These are phyloP conservation scores for Eublepharis macularius DNA, from an alignment of 2,113 vertebrate species.

Conservation along the genomic window DNA sequence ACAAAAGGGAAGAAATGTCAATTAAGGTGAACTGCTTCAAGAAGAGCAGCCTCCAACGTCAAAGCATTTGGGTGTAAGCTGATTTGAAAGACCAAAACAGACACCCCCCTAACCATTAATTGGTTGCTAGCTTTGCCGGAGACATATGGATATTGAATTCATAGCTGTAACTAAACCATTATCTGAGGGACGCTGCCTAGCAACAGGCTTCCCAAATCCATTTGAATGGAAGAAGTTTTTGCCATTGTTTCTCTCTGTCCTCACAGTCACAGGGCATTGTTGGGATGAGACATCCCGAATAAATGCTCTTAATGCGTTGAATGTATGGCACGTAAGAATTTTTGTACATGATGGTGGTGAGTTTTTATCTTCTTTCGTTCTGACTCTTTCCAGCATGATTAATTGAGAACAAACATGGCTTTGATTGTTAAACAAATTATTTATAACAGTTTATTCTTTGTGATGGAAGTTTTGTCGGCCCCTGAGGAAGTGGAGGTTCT, in stretches of 20 bases:
- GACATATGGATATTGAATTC: neutral
- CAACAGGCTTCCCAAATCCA: neutral
- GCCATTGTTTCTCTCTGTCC: rapidly evolving
- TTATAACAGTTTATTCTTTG: too few relatives aligned
- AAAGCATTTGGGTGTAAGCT: neutral
- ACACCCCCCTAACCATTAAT: neutral
- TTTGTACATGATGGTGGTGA: too few relatives aligned
- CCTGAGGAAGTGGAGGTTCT: too few relatives aligned
- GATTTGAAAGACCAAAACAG: too few relatives aligned
- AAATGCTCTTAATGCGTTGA: too few relatives aligned
- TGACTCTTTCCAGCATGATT: too few relatives aligned
- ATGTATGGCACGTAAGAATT: too few relatives aligned
- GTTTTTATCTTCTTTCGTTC: too few relatives aligned
- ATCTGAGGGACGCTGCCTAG: neutral
- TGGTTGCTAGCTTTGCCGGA: neutral
- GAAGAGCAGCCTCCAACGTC: neutral
- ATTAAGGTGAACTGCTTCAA: neutral
- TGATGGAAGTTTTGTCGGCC: too few relatives aligned
- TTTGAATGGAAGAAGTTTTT: constrained; percentile 23
- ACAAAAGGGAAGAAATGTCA: neutral
- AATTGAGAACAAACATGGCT: too few relatives aligned
- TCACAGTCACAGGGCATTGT: neutral
- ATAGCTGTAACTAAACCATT: neutral
- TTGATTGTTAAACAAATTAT: too few relatives aligned
- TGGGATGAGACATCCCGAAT: too few relatives aligned